These are phyloP conservation scores for Nibea coibor DNA, from an alignment of 2,113 vertebrate species.

Conservation along the genomic window DNA sequence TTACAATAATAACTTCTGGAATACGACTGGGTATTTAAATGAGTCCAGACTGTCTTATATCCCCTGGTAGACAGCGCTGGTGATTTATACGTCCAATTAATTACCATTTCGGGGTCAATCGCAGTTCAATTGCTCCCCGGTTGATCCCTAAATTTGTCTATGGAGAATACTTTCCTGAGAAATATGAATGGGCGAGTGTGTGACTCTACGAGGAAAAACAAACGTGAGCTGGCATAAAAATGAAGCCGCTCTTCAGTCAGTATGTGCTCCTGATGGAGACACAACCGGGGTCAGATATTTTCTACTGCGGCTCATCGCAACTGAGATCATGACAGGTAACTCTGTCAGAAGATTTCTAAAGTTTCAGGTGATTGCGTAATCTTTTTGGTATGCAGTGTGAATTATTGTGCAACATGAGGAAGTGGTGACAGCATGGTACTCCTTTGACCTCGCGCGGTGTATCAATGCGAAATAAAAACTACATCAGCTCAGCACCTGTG, in stretches of 20 bases:
- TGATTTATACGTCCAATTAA: conserved; percentile 59
- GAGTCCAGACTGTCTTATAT: conserved; percentile 23
- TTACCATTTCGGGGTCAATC: conserved; percentile 40
- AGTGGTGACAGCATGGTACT: background rate
- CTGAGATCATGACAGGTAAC: background rate
- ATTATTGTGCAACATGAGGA: background rate
- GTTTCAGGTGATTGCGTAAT: background rate
- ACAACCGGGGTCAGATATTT: background rate
- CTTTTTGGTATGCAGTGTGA: background rate
- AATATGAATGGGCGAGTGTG: conserved; percentile 3
- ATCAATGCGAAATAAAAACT: background rate
- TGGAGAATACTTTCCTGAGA: background rate
- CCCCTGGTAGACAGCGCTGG: background rate
- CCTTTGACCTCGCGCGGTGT: background rate
- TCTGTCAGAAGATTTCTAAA: background rate
- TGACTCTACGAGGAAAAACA: background rate
- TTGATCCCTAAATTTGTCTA: background rate
- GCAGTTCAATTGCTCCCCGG: conserved; percentile 45
- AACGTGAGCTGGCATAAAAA: background rate
- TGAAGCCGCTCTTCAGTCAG: background rate
- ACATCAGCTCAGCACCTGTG: background rate
- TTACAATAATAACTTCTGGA: conserved; percentile 32
- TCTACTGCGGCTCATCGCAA: background rate
- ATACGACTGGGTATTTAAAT: conserved; percentile 30
- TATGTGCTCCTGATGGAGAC: background rate